Evolutionary conservation across 2,797 vertebrate species (phyloP).

Genomic region (Enteromius argenteus): DNA sequence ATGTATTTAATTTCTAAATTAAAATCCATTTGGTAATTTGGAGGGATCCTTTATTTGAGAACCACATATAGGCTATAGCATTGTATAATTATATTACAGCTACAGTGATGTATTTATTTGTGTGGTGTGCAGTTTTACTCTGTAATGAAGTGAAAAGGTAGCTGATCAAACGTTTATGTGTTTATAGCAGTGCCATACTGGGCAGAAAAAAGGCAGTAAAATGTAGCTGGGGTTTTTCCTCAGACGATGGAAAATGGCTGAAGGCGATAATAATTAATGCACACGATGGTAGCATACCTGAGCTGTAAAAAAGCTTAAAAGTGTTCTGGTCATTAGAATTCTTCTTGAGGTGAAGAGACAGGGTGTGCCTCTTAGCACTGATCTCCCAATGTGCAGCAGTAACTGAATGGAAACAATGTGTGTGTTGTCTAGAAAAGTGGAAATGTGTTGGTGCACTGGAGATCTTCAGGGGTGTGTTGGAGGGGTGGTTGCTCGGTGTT

Average conservation of each 20-base stretch:
- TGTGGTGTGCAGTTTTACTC: conserved; percentile 33
- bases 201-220: conserved; percentile 38
- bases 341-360: conserved; percentile 41
- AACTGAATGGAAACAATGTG: conserved; percentile 45
- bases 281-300: conserved; percentile 55
- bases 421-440: conserved; percentile 39
- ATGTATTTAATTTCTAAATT: background rate
- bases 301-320: conserved; percentile 55
- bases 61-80: background rate
- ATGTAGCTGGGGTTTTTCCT: conserved; percentile 54
- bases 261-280: conserved; percentile 59
- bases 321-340: conserved; percentile 40
- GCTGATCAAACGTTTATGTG: conserved; percentile 48
- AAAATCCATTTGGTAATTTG: background rate
- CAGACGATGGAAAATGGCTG: conserved; percentile 60
- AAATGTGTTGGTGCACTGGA: conserved; percentile 1
- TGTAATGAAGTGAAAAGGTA: conserved; percentile 35
- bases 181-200: conserved; percentile 42
- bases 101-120: background rate
- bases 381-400: conserved; percentile 12
- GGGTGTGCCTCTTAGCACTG: conserved; percentile 1
- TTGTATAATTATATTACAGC: background rate
- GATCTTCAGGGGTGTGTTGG: background rate
- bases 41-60: background rate
- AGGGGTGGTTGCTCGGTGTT: background rate